Percentiles rank a stretch among this genome's conserved stretches.
Evolutionary conservation across 1,140 invertebrate genomes (phyloP).

Genomic region (Rhagoletis zephyria): DNA sequence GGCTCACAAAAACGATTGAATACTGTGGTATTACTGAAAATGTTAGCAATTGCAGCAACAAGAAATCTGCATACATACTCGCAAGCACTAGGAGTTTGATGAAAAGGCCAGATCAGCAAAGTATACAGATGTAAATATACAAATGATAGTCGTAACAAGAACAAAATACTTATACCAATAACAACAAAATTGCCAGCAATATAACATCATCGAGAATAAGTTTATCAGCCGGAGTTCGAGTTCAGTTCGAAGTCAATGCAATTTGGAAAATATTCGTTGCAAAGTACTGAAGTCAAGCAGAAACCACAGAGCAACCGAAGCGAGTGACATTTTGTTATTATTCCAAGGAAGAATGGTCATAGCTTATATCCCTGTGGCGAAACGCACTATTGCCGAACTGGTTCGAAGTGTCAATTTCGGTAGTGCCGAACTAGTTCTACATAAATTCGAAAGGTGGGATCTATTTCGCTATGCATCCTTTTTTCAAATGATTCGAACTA

Average conservation of each 20-base stretch:
- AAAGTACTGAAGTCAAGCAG: slow-evolving; percentile 29
- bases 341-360: not conserved
- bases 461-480: no score
- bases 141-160: slow-evolving; percentile 7
- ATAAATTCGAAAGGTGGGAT: no score
- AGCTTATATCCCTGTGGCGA: not conserved
- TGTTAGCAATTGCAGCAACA: slow-evolving; percentile 39
- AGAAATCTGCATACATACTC: not conserved
- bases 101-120: slow-evolving; percentile 21
- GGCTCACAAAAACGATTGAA: not conserved
- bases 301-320: slow-evolving; percentile 50
- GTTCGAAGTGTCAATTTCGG: no score
- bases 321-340: slow-evolving; percentile 54
- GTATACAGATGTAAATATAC: not conserved
- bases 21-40: slow-evolving; percentile 32
- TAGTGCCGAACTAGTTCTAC: no score
- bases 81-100: not conserved
- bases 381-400: no score
- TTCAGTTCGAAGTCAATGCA: slow-evolving; percentile 43
- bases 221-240: slow-evolving; percentile 22
- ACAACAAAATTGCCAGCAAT: not conserved
- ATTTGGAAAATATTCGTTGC: slow-evolving; percentile 52
- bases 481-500: no score
- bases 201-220: slow-evolving; percentile 14
- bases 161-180: not conserved